A percentile compares a stretch with the other conserved stretches of the same genome.
These are phyloP conservation scores for Stegana nigrithorax DNA, from an alignment of 2,888 invertebrate species.

Conservation along the genomic window DNA sequence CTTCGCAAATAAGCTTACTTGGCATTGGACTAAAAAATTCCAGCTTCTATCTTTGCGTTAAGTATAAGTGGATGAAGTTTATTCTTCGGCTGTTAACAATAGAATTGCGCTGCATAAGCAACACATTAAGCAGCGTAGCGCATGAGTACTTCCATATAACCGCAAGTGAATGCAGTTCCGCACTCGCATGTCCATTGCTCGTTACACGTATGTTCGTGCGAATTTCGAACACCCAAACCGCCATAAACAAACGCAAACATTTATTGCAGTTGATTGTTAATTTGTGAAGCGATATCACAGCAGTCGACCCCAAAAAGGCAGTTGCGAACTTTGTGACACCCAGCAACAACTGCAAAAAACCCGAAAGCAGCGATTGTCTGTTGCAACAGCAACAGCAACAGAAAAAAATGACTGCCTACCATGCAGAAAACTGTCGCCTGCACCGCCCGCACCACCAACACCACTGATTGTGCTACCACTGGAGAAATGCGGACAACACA, in stretches of 20 bases:
- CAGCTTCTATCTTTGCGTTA: no score
- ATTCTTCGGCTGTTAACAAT: no score
- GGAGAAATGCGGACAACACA: slow-evolving; percentile 7
- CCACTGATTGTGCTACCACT: slow-evolving; percentile 20
- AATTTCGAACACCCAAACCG: slow-evolving; percentile 22
- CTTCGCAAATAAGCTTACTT: no score
- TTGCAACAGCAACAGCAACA: background rate
- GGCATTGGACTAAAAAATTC: no score
- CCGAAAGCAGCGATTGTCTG: no score
- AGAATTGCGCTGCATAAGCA: no score
- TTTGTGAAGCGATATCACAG: slow-evolving; percentile 64
- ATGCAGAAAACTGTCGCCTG: slow-evolving; percentile 6
- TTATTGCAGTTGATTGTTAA: slow-evolving; percentile 64
- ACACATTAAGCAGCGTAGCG: no score
- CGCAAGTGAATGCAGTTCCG: background rate
- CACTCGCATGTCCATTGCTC: no score
- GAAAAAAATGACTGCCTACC: no score
- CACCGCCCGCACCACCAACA: slow-evolving; percentile 1
- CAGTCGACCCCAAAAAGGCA: slow-evolving; percentile 46
- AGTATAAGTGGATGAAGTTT: no score
- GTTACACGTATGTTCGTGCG: no score
- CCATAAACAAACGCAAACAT: slow-evolving; percentile 62
- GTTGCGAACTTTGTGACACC: slow-evolving; percentile 55
- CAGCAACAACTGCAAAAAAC: slow-evolving; percentile 29
- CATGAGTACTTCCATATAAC: background rate